phyloP scores from a whole-genome alignment of 2,113 vertebrate species.

The Fregata magnificens region DNA sequence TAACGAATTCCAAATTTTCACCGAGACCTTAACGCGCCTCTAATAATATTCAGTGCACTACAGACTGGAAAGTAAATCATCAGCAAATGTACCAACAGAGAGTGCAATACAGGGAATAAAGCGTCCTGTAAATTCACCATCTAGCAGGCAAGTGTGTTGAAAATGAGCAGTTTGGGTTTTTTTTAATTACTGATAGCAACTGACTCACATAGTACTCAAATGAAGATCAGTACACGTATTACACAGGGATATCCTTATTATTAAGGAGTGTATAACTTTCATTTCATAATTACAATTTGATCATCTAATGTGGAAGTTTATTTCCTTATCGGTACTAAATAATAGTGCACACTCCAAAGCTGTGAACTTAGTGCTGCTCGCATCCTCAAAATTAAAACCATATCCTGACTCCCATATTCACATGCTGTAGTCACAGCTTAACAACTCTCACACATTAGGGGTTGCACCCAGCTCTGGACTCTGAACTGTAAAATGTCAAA shows the following conservation, averaged over 20 bases:
- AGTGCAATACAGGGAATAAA: neutral
- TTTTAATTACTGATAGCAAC: neutral
- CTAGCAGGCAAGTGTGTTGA: neutral
- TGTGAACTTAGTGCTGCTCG: neutral
- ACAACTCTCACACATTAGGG: neutral
- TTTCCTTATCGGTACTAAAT: neutral
- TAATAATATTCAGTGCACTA: neutral
- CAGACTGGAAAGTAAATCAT: neutral
- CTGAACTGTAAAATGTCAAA: neutral
- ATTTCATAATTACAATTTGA: neutral
- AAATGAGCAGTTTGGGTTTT: neutral
- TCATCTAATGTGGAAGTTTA: neutral
- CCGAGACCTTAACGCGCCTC: neutral
- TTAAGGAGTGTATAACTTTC: neutral
- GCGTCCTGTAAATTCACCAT: neutral
- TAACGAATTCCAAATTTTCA: neutral
- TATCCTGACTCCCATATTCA: neutral
- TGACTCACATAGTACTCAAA: neutral
- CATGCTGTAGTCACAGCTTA: neutral
- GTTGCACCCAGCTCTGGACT: neutral
- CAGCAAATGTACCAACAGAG: neutral
- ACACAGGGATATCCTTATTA: neutral
- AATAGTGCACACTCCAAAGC: neutral
- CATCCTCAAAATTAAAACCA: neutral
- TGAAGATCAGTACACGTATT: neutral